Base-by-base conservation (phyloP, 2,113 vertebrate genomes). In the Urocitellus parryii region DNA sequence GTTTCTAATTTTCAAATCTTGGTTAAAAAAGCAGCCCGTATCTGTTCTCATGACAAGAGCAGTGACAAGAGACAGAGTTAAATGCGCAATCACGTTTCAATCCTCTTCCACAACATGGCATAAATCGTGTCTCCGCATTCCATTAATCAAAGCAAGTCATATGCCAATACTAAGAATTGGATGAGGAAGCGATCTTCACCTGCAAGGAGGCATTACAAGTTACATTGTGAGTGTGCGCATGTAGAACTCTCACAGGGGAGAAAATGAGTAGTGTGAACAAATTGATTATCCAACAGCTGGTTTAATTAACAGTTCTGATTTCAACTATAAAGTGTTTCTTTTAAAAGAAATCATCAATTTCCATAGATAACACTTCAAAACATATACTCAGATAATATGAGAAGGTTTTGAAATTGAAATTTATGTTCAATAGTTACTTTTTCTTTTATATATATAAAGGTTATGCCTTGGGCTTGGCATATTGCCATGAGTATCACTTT, bases 291-390 rank as follows among this genome's bases (percentile, higher is more conserved):
- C 39, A 87, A 77, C 12, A 78, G 63, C 73, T 83, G 18, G 29
- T 92, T 77, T 32, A 83, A 86, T 93, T 63, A 95, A 92, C 70
- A 73, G 53, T 65, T 96, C 24, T 78, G 37, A 67, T 81, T 87
- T 95, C 34, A 78, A 32, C 68, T 78, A 65, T 42, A 92, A 85
- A 86, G 45, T 58, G 24, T 90, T 96, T 83, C 11, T 97, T 82
- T 92, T 90, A 37, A 51, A 79, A 93, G 11, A 27, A 93, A 88
- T 58, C 25, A 90, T 56, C 16, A 2, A 61, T 79, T 90, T 90
- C 25, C 39, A 74, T 18, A 74, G 63, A 93, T 29, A 34, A 17
- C 9, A 90, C 16, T 3, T 56, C 14, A 92, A 7, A 51, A 65
- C 37, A 67, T 93, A 22, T 81, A 42, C 73, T 95, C 63, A 13